These are phyloP conservation scores for Timema cristinae DNA, from an alignment of 2,888 invertebrate species.

Conservation along the genomic window DNA sequence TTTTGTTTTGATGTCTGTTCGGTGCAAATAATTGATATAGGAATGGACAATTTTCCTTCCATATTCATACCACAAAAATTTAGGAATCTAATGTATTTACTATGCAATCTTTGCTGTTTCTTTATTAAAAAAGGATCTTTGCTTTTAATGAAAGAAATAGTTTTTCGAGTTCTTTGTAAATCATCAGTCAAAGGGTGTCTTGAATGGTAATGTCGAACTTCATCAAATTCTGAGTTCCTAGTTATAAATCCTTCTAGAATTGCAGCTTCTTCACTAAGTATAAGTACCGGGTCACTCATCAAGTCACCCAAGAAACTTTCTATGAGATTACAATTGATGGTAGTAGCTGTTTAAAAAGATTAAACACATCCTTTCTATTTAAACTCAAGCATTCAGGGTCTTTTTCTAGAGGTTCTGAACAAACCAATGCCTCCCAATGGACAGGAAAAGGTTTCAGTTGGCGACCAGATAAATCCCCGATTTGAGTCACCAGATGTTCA, in stretches of 20 bases:
- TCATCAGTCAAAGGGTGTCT: conserved; percentile 11
- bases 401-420: no score
- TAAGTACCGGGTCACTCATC: background rate
- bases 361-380: no score
- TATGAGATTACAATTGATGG: background rate
- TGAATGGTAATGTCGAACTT: conserved; percentile 15
- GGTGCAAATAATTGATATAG: conserved; percentile 15
- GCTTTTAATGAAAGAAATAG: background rate
- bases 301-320: conserved; percentile 9
- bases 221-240: conserved; percentile 14
- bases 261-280: background rate
- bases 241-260: background rate
- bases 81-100: conserved; percentile 8
- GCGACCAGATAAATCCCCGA: background rate
- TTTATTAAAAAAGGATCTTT: background rate
- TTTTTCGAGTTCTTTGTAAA: background rate
- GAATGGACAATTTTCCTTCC: conserved; percentile 11
- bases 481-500: background rate
- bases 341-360: no score
- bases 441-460: background rate
- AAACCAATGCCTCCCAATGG: no score
- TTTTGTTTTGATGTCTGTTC: background rate
- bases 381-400: no score
- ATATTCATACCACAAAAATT: conserved; percentile 16
- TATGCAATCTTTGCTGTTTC: background rate